Percentiles rank a stretch among this genome's conserved stretches.
Conservation (phyloP, 2,888 invertebrate genomes). For the Calameuta filiformis region DNA sequence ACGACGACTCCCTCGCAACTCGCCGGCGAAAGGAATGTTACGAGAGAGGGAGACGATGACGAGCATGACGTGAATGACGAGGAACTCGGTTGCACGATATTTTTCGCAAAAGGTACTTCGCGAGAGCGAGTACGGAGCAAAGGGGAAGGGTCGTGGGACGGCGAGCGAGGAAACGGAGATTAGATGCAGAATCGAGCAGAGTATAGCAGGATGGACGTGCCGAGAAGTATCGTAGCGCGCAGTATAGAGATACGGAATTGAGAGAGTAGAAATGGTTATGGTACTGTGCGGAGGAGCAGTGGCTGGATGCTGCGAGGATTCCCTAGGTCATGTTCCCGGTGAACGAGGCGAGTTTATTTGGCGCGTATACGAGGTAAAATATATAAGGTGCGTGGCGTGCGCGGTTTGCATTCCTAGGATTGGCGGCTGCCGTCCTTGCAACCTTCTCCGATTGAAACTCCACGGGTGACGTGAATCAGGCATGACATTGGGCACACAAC, state of each 20-base stretch:
- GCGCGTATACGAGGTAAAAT: background rate
- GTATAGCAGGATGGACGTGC: background rate
- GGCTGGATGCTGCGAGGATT: slow-evolving; percentile 1
- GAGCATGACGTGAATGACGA: background rate
- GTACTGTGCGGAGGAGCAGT: background rate
- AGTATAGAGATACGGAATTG: background rate
- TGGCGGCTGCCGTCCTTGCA: slow-evolving; percentile 15
- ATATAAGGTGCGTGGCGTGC: slow-evolving; percentile 3
- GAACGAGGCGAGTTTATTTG: background rate
- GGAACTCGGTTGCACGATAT: background rate
- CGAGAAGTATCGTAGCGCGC: background rate
- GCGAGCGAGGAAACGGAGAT: background rate
- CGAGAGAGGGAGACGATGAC: slow-evolving; percentile 34
- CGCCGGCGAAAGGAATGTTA: slow-evolving; percentile 58
- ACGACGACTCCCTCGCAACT: slow-evolving; percentile 26
- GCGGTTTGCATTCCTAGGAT: background rate
- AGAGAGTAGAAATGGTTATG: background rate
- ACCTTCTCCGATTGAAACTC: slow-evolving; percentile 9
- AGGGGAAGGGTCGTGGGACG: background rate
- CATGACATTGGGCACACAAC: slow-evolving; percentile 53
- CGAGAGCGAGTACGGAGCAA: background rate
- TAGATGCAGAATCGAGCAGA: background rate
- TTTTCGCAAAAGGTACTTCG: background rate
- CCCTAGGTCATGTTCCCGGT: slow-evolving; percentile 5
- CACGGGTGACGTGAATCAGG: slow-evolving; percentile 43